A percentile compares a stretch with the other conserved stretches of the same genome.
Conservation (phyloP, 2,888 invertebrate species). For the Machimus rusticus region DNA sequence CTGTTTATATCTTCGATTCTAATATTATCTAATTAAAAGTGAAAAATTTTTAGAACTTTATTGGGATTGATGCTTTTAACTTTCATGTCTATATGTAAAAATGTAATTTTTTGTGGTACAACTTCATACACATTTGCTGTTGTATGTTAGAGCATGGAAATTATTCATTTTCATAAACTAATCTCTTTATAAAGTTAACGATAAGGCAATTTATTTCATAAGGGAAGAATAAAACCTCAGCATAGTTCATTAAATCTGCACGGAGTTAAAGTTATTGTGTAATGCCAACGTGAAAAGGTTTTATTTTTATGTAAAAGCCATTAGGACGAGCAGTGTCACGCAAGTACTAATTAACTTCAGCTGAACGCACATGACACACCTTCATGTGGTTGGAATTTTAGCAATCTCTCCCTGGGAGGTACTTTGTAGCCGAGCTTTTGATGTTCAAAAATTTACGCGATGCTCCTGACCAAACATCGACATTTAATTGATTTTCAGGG, state of each 20-base stretch:
- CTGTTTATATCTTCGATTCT: too few species aligned
- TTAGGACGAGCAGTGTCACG: not conserved
- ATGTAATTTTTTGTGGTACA: too few species aligned
- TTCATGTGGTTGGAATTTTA: not conserved
- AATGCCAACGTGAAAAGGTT: not conserved
- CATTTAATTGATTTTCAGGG: not conserved
- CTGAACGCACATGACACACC: not conserved
- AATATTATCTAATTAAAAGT: too few species aligned
- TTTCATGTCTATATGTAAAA: too few species aligned
- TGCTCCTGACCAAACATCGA: not conserved
- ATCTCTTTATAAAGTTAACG: not conserved
- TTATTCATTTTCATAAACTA: not conserved
- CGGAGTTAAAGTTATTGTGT: not conserved
- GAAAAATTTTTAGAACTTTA: too few species aligned
- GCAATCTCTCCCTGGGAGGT: not conserved
- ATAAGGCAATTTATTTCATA: not conserved
- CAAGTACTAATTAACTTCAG: not conserved
- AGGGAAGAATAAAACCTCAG: not conserved
- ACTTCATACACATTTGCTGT: too few species aligned
- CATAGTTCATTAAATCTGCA: not conserved
- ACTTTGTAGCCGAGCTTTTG: not conserved
- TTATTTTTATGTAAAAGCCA: not conserved
- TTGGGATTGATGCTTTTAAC: too few species aligned
- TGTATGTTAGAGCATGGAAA: too few species aligned
- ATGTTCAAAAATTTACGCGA: not conserved